Conservation (phyloP, 2,888 invertebrate species). For the Apotomis turbidana region DNA sequence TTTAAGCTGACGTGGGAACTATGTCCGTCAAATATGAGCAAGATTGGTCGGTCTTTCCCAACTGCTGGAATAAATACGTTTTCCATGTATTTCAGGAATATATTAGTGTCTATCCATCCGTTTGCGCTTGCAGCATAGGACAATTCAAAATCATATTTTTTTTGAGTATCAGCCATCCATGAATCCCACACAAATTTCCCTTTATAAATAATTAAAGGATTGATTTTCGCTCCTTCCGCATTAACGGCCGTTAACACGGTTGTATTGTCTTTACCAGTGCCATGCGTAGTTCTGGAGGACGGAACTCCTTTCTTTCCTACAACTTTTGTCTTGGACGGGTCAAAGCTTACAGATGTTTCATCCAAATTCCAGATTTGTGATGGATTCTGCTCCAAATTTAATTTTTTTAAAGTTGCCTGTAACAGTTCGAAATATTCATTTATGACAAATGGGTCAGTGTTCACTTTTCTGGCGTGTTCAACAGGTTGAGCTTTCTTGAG, state of each 20-base stretch:
- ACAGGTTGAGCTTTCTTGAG: constrained; percentile 9
- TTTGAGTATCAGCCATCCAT: constrained; percentile 47
- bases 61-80: too few species aligned
- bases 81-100: too few species aligned
- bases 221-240: constrained; percentile 44
- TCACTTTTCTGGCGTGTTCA: constrained; percentile 18
- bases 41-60: too few species aligned
- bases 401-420: not conserved
- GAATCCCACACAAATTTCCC: constrained; percentile 48
- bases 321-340: constrained; percentile 42
- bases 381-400: constrained; percentile 6
- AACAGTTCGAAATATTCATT: constrained; percentile 33
- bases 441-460: constrained; percentile 41
- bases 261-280: constrained; percentile 44
- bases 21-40: too few species aligned
- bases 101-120: too few species aligned
- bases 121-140: constrained; percentile 1
- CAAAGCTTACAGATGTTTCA: constrained; percentile 38
- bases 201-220: constrained; percentile 46
- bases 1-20: too few species aligned
- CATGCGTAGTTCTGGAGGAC: constrained; percentile 26
- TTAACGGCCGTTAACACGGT: constrained; percentile 44
- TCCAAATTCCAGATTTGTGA: constrained; percentile 42
- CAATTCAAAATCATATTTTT: constrained; percentile 48
- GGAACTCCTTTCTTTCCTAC: constrained; percentile 37